Base-by-base conservation (phyloP, 2,797 vertebrate species). In the Alfaro cultratus region DNA sequence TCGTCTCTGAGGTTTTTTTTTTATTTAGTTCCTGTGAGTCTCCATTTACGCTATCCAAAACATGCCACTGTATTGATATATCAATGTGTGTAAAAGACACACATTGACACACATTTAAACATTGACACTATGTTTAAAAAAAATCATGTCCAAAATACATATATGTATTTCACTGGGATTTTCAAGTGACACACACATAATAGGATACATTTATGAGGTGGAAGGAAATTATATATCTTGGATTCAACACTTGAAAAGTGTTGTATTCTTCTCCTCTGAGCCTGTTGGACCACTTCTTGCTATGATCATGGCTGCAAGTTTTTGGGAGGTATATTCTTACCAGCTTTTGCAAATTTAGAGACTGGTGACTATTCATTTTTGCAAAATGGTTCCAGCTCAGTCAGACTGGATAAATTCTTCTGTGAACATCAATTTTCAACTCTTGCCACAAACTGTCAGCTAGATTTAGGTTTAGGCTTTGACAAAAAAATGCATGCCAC, bases 1-100 rank as follows among this genome's bases (percentile, higher is more conserved):
- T 55, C 64, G 77, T 46, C 85, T 85, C 34, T 68, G 23, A 85
- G 45, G 43, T 39, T 74, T 72, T 87, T 85, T 88, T 87, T 77
- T 83, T 84, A 83, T 89, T 83, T 60, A 49, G 83, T 81, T 83
- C 68, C 82, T 72, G 74, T 71, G 74, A 78, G 73, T 75, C 79
- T 92, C 83, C 12, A 34, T 87, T 92, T 89, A 81, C 77, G 82
- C n/a, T 46, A 67, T 73, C 7, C 26, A 74, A 82, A 85, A 78
- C 51, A 77, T 78, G 68, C 41, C 46, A 18, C 23, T 76, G 5
- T 51, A 77, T 36, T 76, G 62, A 80, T 77, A 13, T 67, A 13
- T 47, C 21, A 31, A 2, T 68, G 39, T 23, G 18, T 39, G 1
- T 23, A 67, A 67, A 39, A 11, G 7, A 23, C 16, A 62, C 7